Base-by-base conservation (phyloP, 2,113 vertebrate species). In the Malaclemys terrapin region DNA sequence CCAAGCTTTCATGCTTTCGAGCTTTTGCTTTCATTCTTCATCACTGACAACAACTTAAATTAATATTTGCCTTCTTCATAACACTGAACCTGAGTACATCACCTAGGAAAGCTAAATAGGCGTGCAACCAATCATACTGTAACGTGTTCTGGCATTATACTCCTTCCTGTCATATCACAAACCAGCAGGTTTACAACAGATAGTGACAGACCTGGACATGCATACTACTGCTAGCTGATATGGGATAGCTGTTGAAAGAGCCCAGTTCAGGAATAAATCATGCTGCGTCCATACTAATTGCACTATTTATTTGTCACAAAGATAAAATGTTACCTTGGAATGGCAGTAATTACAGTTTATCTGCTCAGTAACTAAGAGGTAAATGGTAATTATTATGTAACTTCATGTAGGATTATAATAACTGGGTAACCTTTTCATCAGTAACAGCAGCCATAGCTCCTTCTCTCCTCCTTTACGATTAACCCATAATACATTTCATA, bases 271-370 rank as follows among this genome's bases (percentile, higher is more conserved):
- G 49, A 86, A 82, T 76, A 92, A 87, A 89, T 80, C 45, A 69
- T 76, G 47, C 52, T 84, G 17, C 10, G 5, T 69, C 31, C 65
- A 50, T 75, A 79, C 12, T 45, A 22, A 80, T 79, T 94, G 35
- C n/a, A 78, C 27, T 59, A 87, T 87, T 95, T 84, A 94, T 94
- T 91, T 42, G 52, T 50, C 75, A 38, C 3, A 82, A 78, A 89
- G 72, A 76, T 75, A 84, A 72, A 86, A 88, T 13, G 50, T 13
- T 29, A 6, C 16, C 76, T 82, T 47, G 4, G 27, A 76, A 79
- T 50, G 11, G 25, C 6, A 76, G 14, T 84, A 90, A 87, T 80
- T 72, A 62, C 49, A 75, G 24, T 90, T 69, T 82, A 65, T 10
- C 57, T 82, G 10, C 38, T 84, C 56, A 53, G 22, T 91, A 94